phyloP scores from a whole-genome alignment of 1,140 invertebrate genomes.

The Archivesica marissinica region DNA sequence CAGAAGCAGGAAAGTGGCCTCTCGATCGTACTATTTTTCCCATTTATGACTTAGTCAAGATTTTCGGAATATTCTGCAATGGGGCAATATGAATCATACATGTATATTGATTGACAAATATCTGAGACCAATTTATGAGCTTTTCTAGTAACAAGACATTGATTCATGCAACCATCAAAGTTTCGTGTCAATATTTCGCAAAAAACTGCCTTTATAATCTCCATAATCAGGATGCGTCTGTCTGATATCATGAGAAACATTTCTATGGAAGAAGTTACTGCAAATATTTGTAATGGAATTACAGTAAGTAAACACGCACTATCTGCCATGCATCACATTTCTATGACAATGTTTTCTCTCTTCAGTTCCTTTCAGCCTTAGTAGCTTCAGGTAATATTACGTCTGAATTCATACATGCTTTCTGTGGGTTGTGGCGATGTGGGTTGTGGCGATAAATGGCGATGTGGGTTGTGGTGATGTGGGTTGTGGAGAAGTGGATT shows the following conservation, averaged over 20 bases:
- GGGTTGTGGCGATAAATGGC: too few relatives aligned
- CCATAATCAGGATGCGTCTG: background rate
- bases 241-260: background rate
- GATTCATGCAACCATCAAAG: slow-evolving; percentile 36
- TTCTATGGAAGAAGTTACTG: background rate
- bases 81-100: slow-evolving; percentile 56
- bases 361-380: too few relatives aligned
- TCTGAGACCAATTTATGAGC: slow-evolving; percentile 38
- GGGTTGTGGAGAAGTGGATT: too few relatives aligned
- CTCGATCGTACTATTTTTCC: background rate
- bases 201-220: background rate
- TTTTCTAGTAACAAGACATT: slow-evolving; percentile 27
- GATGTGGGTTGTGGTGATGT: too few relatives aligned
- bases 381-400: too few relatives aligned
- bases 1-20: background rate
- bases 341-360: too few relatives aligned
- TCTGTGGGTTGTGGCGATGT: too few relatives aligned
- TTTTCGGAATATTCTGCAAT: slow-evolving; percentile 26
- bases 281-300: too few relatives aligned
- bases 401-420: too few relatives aligned
- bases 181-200: slow-evolving; percentile 10
- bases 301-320: too few relatives aligned
- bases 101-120: slow-evolving; percentile 60
- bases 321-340: too few relatives aligned
- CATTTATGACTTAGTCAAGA: background rate